Base-by-base conservation (phyloP, 2,888 invertebrate species). In the Rhingia campestris region DNA sequence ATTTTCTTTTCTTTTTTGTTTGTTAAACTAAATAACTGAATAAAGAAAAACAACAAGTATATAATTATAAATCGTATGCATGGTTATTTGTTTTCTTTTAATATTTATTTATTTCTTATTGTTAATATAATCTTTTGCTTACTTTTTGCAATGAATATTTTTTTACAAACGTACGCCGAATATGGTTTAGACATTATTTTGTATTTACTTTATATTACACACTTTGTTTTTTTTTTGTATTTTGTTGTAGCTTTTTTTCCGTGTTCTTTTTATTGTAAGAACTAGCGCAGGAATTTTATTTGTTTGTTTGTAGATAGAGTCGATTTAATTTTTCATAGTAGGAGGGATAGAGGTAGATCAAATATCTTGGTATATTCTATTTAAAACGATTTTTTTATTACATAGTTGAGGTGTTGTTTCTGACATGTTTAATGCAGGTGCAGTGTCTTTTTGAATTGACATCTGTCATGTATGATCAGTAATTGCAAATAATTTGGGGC, bases 101-200 rank as follows among this genome's bases (percentile, higher is more conserved):
- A 37, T 66, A 35, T 47, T 33, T 47, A 33, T 30, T 66, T 66
- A 22, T 63, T 33, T 14, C 56, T 76, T 76, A 72, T 61, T n/a
- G 47, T 61, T 73, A 73, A 73, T 79, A 63, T 77, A 67, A 67
- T 67, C 53, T 59, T 81, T 81, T 76, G 35, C 66, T 81, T 81
- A 64, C 61, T 47, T 64, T 69, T 63, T 58, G 41, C 66, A 61
- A 61, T 66, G 64, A 76, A 76, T 76, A 72, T 73, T 76, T 81
- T 73, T 77, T 51, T 82, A 82, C 81, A 82, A 72, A 72, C 77
- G 73, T 82, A 82, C 53, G 77, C 67, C 82, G 73, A 73, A 67
- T 82, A 64, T 67, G 77, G 67, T 73, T 72, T 70, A 43, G 63
- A 64, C 39, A 35, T 75, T 69, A 47, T 64, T 12, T 74, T 74